Base-by-base conservation (phyloP, 2,797 vertebrate genomes). In the Falco berigora region DNA sequence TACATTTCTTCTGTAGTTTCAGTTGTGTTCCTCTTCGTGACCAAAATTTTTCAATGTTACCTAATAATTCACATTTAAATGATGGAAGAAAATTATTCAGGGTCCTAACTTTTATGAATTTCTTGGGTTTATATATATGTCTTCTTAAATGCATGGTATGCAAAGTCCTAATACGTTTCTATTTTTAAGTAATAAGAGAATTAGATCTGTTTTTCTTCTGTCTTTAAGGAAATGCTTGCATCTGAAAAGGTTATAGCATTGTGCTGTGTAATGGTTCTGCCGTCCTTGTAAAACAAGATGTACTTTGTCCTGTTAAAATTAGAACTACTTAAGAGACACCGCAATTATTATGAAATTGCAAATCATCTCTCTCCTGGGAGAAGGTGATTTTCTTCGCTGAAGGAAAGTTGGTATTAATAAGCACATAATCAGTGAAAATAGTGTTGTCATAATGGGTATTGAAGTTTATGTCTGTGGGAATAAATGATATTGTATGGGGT, bases 251-350 rank as follows among this genome's bases (percentile, higher is more conserved):
- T 40, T 80, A 12, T 49, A 64, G 42, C 22, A 19, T 22, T 50
- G 27, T 56, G 38, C 90, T 84, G 22, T 77, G 28, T 76, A 64
- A 82, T 66, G 46, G 27, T 90, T 94, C 56, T 80, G 61, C 30
- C 0, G 0, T 72, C 71, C 80, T 86, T 92, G 68, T 85, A 63
- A 92, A 92, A 94, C 8, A 19, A 82, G 80, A 71, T 66, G 81
- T 96, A 58, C 86, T 92, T 91, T 20, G 34, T 67, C 80, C 78
- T 78, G 63, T 83, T 94, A 94, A 96, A 97, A 95, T 94, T 91
- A 91, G 86, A 95, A 69, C 62, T 90, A 46, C 71, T 92, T 94
- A 90, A 86, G 74, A 92, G 86, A 68, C 55, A 58, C 56, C 1
- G 4, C 72, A 78, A 78, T 95, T 90, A 87, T 13, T 81, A 68